Percentiles rank a stretch among this genome's conserved stretches.
phyloP scores from a whole-genome alignment of 2,888 invertebrate genomes.

The Melangyna quadrimaculata region DNA sequence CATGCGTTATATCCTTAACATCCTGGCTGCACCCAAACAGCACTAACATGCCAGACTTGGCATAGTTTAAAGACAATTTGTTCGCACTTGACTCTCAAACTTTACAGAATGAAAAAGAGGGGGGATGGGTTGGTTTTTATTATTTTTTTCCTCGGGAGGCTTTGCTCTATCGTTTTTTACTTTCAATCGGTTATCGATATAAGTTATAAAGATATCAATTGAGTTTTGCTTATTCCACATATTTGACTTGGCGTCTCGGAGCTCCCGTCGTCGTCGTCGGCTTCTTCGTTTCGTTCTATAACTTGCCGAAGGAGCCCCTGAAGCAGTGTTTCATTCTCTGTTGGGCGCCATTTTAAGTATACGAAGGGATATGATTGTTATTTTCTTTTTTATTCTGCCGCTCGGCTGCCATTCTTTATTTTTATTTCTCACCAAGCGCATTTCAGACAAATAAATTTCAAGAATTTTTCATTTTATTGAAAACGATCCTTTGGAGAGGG shows the following conservation, averaged over 20 bases:
- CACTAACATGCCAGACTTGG: constrained; percentile 28
- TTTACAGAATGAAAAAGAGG: background rate
- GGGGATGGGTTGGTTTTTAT: background rate
- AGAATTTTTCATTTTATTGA: constrained; percentile 71
- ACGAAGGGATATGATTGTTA: constrained; percentile 10
- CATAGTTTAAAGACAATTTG: constrained; percentile 70
- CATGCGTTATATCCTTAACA: constrained; percentile 40
- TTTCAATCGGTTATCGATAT: constrained; percentile 71
- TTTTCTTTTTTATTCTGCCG: constrained; percentile 5
- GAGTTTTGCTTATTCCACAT: constrained; percentile 70
- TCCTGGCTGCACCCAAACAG: constrained; percentile 6
- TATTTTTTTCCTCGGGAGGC: background rate
- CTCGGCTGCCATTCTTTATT: constrained; percentile 65
- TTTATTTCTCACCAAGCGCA: constrained; percentile 66
- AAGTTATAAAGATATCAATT: constrained; percentile 70
- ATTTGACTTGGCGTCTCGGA: constrained; percentile 54
- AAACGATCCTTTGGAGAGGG: constrained; percentile 46
- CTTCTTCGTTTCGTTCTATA: constrained; percentile 10
- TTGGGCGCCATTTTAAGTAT: constrained; percentile 57
- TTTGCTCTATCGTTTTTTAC: constrained; percentile 57
- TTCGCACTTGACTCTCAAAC: constrained; percentile 44
- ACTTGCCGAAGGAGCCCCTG: background rate
- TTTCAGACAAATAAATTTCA: constrained; percentile 72
- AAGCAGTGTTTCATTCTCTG: constrained; percentile 45
- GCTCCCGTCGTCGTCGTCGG: constrained; percentile 14